phyloP scores from a whole-genome alignment of 2,113 vertebrate genomes.

The Halichoerus grypus region DNA sequence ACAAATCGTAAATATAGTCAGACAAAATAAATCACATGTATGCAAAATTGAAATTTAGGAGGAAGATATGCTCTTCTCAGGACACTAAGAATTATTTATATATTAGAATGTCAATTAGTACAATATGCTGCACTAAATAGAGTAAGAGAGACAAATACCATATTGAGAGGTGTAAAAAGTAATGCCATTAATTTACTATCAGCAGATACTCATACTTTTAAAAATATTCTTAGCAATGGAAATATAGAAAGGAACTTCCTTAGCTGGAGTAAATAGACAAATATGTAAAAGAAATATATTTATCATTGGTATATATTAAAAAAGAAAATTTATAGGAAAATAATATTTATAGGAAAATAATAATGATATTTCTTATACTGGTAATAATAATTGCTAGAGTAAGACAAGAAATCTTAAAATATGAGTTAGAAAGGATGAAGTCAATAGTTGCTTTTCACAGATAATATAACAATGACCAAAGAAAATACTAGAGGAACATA shows the following conservation, averaged over 20 bases:
- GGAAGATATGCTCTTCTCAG: not conserved
- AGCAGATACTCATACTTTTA: not conserved
- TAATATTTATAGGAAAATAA: not conserved
- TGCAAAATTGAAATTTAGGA: not conserved
- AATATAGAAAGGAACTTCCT: not conserved
- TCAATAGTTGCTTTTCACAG: not conserved
- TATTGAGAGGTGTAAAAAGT: not conserved
- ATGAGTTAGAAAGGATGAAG: not conserved
- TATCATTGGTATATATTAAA: not conserved
- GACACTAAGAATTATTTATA: not conserved
- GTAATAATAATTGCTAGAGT: not conserved
- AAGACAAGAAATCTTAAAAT: not conserved
- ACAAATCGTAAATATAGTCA: not conserved
- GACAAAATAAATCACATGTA: not conserved
- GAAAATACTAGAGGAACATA: not conserved
- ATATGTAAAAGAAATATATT: not conserved
- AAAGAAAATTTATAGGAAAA: not conserved
- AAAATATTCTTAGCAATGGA: not conserved
- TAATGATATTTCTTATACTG: not conserved
- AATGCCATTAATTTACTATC: not conserved
- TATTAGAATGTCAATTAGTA: not conserved
- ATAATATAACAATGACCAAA: not conserved
- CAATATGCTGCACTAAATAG: not conserved
- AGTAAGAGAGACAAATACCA: not conserved
- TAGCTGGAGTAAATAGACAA: not conserved